phyloP scores from a whole-genome alignment of 2,888 invertebrate genomes.

The Eueremaeus valkanovi region DNA sequence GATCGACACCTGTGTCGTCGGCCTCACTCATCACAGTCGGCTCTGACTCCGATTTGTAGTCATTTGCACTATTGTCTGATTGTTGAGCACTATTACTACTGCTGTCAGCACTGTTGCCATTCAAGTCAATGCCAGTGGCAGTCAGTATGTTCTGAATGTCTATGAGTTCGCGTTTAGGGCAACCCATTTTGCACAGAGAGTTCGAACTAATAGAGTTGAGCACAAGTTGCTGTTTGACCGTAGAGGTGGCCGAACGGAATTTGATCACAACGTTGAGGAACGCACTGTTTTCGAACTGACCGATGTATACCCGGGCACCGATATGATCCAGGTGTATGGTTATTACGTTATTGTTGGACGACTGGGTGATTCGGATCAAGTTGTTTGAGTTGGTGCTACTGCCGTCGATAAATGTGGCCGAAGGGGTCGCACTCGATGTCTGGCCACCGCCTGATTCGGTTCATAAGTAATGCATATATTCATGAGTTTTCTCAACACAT shows the following conservation, averaged over 20 bases:
- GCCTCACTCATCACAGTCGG: not conserved
- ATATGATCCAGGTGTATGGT: slow-evolving; percentile 41
- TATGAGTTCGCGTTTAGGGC: slow-evolving; percentile 56
- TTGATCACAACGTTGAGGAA: slow-evolving; percentile 41
- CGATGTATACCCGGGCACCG: slow-evolving; percentile 38
- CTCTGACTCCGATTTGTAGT: not conserved
- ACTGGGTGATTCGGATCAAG: slow-evolving; percentile 35
- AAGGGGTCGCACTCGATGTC: slow-evolving; percentile 15
- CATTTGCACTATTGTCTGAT: slow-evolving; percentile 16
- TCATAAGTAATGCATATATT: not conserved
- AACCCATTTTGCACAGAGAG: slow-evolving; percentile 56
- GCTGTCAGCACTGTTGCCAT: slow-evolving; percentile 1
- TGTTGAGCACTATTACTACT: slow-evolving; percentile 14
- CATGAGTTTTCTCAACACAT: not conserved
- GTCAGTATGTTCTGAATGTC: slow-evolving; percentile 52
- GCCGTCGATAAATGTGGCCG: slow-evolving; percentile 40
- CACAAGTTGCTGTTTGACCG: slow-evolving; percentile 35
- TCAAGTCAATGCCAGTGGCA: slow-evolving; percentile 11
- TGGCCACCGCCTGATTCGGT: slow-evolving; percentile 8
- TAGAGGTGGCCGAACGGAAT: slow-evolving; percentile 31
- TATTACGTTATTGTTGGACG: slow-evolving; percentile 34
- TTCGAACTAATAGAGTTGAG: slow-evolving; percentile 39
- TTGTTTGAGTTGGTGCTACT: slow-evolving; percentile 10
- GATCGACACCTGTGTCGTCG: not conserved
- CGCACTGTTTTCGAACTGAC: slow-evolving; percentile 29